Evolutionary conservation across 2,888 invertebrate species (phyloP), one percentile per base, ranked within the genome.

Genomic region (Celastrina argiolus): DNA sequence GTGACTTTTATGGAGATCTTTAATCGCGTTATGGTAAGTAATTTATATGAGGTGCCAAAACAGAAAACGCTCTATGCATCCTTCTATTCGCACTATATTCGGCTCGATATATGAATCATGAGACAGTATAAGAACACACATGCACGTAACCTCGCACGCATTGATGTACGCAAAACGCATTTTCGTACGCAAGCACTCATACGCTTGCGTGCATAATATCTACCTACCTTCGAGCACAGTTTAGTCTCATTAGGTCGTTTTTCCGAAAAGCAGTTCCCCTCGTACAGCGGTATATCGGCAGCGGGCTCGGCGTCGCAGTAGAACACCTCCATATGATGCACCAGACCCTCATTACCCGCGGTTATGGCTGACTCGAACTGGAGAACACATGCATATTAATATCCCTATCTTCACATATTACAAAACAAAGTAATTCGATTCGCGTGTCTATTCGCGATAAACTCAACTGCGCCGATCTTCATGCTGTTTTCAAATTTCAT

Each of bases 311-410:
- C 94, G 74, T 96, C 96, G 81, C 99, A 99, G 81, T 99, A 97
- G 78, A 98, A 99, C 0, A 99, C 94, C 91, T 99, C 99, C 97
- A 99, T 98, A 83, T 99, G 99, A 86, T 99, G 99, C 0, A 99
- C 98, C 28, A 99, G 80, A 26, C 96, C 96, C 80, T 97, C 96
- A 74, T 96, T 97, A 0, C 95, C 95, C 69, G 88, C 81, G 59
- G 96, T 94, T 66, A 99, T 96, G 0, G 94, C 90, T 0, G 98
- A 94, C 81, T 98, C 97, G 81, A 97, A 99, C 95, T 97, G 65
- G 59, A 69, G 78, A 72, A n/a, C n/a, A n/a, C n/a, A n/a, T n/a
- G n/a, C n/a, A n/a, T n/a, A n/a, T n/a, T n/a, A n/a, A n/a, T n/a
- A n/a, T 36, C 10, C 36, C 36, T 36, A 10, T 36, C 10, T 34